These are phyloP conservation scores for Epizoanthus scotinus DNA, from an alignment of 92 coral and sea anemone species.

Conservation along the genomic window DNA sequence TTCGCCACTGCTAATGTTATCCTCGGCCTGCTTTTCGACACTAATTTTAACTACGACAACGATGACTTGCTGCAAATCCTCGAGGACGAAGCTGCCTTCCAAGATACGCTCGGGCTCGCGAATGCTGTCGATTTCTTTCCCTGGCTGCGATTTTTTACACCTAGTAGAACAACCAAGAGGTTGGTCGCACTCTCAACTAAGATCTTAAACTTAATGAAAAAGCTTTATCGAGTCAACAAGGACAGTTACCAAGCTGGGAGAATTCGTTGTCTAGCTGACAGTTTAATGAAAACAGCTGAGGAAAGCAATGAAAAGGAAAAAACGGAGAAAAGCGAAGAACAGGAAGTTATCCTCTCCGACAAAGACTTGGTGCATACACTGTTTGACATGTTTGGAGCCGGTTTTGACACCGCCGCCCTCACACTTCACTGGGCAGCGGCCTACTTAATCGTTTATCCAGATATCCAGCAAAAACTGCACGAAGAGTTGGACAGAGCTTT, in stretches of 20 bases:
- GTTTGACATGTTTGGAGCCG: constrained; percentile 70
- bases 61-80: constrained; percentile 44
- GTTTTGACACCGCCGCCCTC: constrained; percentile 64
- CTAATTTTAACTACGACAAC: constrained; percentile 38
- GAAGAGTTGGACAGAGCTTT: not conserved
- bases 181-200: not conserved
- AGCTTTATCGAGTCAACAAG: not conserved
- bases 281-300: not conserved
- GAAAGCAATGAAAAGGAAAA: not conserved
- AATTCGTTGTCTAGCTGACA: constrained; percentile 6
- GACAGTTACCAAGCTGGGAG: not conserved
- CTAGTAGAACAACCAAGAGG: constrained; percentile 45
- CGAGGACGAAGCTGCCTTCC: constrained; percentile 41
- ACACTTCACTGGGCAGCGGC: constrained; percentile 65
- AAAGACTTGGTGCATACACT: constrained; percentile 35
- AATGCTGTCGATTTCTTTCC: constrained; percentile 65
- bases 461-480: constrained; percentile 29
- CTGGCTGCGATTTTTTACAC: constrained; percentile 45
- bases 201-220: not conserved
- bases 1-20: constrained; percentile 70
- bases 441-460: constrained; percentile 57
- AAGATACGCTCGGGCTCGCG: constrained; percentile 43
- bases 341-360: not conserved
- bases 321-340: not conserved
- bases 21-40: constrained; percentile 65